Conservation (phyloP, 2,888 invertebrate species). For the Malthinus flaveolus region DNA sequence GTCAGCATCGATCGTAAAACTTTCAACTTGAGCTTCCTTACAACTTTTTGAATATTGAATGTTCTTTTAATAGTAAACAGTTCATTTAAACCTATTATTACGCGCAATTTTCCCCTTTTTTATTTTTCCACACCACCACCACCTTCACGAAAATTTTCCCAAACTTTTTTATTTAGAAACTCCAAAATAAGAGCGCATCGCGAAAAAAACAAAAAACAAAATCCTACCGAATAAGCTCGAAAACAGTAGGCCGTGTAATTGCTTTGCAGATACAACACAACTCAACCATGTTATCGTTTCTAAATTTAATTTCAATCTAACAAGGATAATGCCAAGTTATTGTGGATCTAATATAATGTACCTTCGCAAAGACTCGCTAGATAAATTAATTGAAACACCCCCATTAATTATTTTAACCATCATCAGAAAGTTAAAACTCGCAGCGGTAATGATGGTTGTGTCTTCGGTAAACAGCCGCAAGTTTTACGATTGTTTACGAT, state of each 20-base stretch:
- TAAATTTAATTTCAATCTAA: slow-evolving; percentile 12
- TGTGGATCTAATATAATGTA: too few species aligned
- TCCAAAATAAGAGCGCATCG: background rate
- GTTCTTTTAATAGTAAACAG: slow-evolving; percentile 26
- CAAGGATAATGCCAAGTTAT: slow-evolving; percentile 12
- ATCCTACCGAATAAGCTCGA: background rate
- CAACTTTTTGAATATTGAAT: slow-evolving; percentile 48
- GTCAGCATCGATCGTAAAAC: slow-evolving; percentile 56
- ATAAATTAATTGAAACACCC: too few species aligned
- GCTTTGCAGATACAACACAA: slow-evolving; percentile 21
- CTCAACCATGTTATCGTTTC: slow-evolving; percentile 16
- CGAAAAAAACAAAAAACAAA: slow-evolving; percentile 2
- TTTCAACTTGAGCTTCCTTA: slow-evolving; percentile 53
- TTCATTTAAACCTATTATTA: too few species aligned
- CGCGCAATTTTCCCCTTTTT: too few species aligned
- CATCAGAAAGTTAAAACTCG: too few species aligned
- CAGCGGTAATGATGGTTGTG: too few species aligned
- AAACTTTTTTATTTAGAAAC: slow-evolving; percentile 1
- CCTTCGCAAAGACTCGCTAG: too few species aligned
- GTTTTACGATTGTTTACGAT: too few species aligned
- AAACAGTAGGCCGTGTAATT: slow-evolving; percentile 22
- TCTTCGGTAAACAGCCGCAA: too few species aligned
- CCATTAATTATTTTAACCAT: too few species aligned
- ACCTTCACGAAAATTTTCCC: too few species aligned
- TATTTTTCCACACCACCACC: too few species aligned